Percentiles rank a stretch among this genome's conserved stretches.
Evolutionary conservation across 2,888 invertebrate genomes (phyloP).

Genomic region (Acleris laterana): DNA sequence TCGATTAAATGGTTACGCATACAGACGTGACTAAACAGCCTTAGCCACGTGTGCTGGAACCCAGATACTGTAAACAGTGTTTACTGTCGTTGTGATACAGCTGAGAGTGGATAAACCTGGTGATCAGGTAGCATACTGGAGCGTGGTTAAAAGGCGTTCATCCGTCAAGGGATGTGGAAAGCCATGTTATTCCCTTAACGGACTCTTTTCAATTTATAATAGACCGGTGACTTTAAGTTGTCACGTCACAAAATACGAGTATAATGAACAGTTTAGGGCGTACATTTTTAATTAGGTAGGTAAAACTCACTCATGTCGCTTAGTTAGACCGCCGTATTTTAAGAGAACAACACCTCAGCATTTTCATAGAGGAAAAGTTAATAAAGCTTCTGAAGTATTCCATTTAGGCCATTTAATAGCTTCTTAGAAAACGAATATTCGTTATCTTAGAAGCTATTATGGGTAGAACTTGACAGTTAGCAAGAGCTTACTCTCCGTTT

Average conservation of each 20-base stretch:
- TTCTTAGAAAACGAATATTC: too few relatives aligned
- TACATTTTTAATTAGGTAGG: too few relatives aligned
- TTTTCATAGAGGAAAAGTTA: constrained; percentile 39
- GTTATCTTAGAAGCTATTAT: too few relatives aligned
- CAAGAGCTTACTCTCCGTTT: too few relatives aligned
- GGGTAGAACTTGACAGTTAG: too few relatives aligned
- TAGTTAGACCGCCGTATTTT: too few relatives aligned
- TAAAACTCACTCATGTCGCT: too few relatives aligned
- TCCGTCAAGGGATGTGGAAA: constrained; percentile 44
- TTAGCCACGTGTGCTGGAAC: constrained; percentile 43
- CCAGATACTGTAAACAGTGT: constrained; percentile 35
- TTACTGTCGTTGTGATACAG: constrained; percentile 41
- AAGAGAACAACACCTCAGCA: background rate
- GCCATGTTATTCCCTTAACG: constrained; percentile 4
- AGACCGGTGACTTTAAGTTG: too few relatives aligned
- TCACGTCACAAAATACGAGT: too few relatives aligned
- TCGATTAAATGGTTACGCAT: constrained; percentile 67
- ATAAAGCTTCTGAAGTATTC: background rate
- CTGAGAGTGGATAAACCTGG: constrained; percentile 39
- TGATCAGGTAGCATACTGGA: constrained; percentile 40
- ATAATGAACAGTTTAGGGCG: too few relatives aligned
- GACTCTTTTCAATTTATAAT: too few relatives aligned
- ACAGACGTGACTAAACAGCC: constrained; percentile 48
- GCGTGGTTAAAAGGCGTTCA: constrained; percentile 45
- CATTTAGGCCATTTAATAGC: too few relatives aligned